Base-by-base conservation (phyloP, 2,113 vertebrate species). In the Desmodus rotundus region DNA sequence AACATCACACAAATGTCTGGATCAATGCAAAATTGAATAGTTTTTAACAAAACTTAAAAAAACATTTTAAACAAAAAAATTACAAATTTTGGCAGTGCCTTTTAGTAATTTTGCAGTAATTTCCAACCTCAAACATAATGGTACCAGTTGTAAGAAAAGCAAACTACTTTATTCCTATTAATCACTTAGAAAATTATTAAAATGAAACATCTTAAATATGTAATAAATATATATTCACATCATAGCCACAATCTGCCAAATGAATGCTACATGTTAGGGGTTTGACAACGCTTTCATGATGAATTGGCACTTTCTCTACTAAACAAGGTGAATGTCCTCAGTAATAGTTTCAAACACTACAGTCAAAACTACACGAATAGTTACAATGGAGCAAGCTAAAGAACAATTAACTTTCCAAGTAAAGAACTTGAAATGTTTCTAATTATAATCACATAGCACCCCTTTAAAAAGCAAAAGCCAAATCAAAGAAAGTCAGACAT, bases 401-500 rank as follows among this genome's bases (percentile, higher is more conserved):
- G 83, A 95, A 94, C 80, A 96, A 96, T 96, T 95, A 96, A 85
- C 56, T 92, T 94, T 52, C 68, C 74, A 72, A 92, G 89, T 68
- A 91, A 94, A 95, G 93, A 91, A 65, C 56, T 67, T 77, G 70
- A 96, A 93, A 97, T 96, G 97, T 95, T 97, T 97, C 94, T 93
- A 93, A 97, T 97, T 97, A 96, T 85, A 96, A 87, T 93, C 93
- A 93, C 96, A 97, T 93, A 98, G 91, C 92, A 96, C 96, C 96
- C 94, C 78, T 95, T 97, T 92, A 84, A 96, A 97, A 87, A 94
- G 82, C 89, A 96, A 96, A 94, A 54, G 83, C 54, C 33, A 96
- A 98, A 96, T 96, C 97, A 97, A 97, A 98, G 97, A 93, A 95
- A 63, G 61, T 96, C 96, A 96, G 94, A 98, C 97, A 97, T 97